Evolutionary conservation across 2,113 vertebrate genomes (phyloP).

Genomic region (Edolisoma coerulescens): DNA sequence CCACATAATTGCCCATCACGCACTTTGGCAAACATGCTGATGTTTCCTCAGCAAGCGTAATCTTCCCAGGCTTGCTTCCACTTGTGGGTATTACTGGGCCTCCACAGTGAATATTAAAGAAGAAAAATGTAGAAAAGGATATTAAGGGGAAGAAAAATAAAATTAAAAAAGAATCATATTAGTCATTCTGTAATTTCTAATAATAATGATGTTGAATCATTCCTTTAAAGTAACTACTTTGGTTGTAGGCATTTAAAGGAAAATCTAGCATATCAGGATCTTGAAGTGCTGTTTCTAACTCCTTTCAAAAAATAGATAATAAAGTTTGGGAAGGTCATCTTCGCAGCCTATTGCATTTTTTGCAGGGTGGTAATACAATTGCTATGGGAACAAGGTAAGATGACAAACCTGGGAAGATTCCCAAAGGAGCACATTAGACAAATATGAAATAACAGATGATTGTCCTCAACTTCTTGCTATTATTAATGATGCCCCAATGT

Average conservation of each 20-base stretch:
- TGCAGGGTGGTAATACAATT: neutral
- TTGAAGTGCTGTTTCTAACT: neutral
- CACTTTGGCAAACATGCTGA: neutral
- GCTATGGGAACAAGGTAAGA: neutral
- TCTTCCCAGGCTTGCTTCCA: neutral
- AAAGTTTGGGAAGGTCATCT: neutral
- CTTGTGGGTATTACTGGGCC: neutral
- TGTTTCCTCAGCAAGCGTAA: neutral
- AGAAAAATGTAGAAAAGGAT: neutral
- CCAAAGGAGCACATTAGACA: neutral
- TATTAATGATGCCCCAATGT: neutral
- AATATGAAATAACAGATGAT: neutral
- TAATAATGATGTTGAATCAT: constrained; percentile 39
- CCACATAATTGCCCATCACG: neutral
- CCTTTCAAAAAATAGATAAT: neutral
- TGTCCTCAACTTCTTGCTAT: neutral
- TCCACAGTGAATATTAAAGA: constrained; percentile 17
- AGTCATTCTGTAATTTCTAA: constrained; percentile 42
- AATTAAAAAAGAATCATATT: neutral
- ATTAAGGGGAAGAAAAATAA: neutral
- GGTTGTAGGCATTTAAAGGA: neutral
- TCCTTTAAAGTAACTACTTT: constrained; percentile 10
- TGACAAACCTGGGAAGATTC: neutral
- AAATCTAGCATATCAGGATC: neutral
- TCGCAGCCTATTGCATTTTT: neutral